phyloP scores from a whole-genome alignment of 2,113 vertebrate genomes.

The Eleginops maclovinus region DNA sequence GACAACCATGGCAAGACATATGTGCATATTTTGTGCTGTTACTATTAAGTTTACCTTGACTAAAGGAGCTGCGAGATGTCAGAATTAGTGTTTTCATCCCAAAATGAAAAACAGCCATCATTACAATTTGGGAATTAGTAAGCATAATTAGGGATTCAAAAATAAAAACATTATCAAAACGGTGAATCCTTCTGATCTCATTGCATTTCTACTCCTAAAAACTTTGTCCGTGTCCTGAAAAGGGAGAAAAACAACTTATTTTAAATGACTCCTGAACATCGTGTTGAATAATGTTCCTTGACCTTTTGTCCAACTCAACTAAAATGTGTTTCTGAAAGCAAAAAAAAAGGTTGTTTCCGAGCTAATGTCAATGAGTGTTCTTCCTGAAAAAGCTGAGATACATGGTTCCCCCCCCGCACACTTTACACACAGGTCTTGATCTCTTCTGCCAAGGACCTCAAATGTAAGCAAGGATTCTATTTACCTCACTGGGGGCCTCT shows the following conservation, averaged over 20 bases:
- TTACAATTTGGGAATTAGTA: background rate
- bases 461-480: conserved; percentile 84
- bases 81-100: too few species aligned
- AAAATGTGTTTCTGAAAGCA: conserved; percentile 49
- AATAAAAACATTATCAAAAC: too few species aligned
- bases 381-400: too few species aligned
- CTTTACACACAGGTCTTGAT: conserved; percentile 68
- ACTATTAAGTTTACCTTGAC: background rate
- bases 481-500: conserved; percentile 84
- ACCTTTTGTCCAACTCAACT: conserved; percentile 48
- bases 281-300: conserved; percentile 14
- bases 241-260: conserved; percentile 20
- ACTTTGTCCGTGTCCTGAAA: background rate
- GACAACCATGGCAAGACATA: conserved; percentile 9
- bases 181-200: too few species aligned
- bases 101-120: background rate
- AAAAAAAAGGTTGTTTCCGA: conserved; percentile 55
- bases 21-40: conserved; percentile 14
- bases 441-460: conserved; percentile 67
- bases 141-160: too few species aligned
- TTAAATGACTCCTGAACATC: background rate
- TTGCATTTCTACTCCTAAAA: background rate
- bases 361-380: conserved; percentile 61
- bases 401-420: conserved; percentile 39
- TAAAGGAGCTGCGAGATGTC: background rate